Evolutionary conservation across 2,888 invertebrate genomes (phyloP), one percentile per base, ranked within the genome.

Genomic region (Physocephala rufipes): DNA sequence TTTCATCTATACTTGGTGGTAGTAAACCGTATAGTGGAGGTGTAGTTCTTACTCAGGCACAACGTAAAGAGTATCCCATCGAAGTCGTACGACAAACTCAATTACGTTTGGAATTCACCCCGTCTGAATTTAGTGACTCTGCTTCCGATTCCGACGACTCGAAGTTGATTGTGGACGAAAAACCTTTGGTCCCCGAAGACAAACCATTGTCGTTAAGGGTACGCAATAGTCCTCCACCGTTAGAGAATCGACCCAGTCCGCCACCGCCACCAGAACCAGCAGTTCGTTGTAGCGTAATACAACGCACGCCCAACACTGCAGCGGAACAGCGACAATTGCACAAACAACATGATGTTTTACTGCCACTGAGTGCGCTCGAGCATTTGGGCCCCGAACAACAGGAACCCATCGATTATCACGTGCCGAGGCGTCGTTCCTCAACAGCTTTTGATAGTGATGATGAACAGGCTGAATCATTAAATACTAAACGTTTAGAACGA

Each of bases 381-480:
- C 82, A 86, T 71, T 73, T 84, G 58, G 91, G 91, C 79, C 92
- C 92, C 0, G 92, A 91, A 83, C 92, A 94, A 86, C 95, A 95
- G 74, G 95, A 95, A 79, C 95, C 95, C 0, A 95, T 95, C 74
- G 95, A 95, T 82, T 95, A 95, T 83, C 95, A 91, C 81, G 93
- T 95, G 76, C 95, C 95, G 28, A 94, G 94, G 84, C 90, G 93
- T 80, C 89, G 91, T 73, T 91, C 91, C 9, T 68, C 68, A n/a
- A 51, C 51, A 0, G 78, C 79, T 7, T 78, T 80, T 69, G 85
- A 84, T 59, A 80, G 79, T 68, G 84, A 84, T 78, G 84, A 82
- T 59, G 83, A 85, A 58, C 79, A 78, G n/a, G 70, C 74, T 3
- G 78, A 74, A n/a, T 66, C 69, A 0, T 71, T 81, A 15, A 83